A percentile compares a stretch with the other conserved stretches of the same genome.
phyloP scores from a whole-genome alignment of 2,113 vertebrate species.

The Columbina picui region DNA sequence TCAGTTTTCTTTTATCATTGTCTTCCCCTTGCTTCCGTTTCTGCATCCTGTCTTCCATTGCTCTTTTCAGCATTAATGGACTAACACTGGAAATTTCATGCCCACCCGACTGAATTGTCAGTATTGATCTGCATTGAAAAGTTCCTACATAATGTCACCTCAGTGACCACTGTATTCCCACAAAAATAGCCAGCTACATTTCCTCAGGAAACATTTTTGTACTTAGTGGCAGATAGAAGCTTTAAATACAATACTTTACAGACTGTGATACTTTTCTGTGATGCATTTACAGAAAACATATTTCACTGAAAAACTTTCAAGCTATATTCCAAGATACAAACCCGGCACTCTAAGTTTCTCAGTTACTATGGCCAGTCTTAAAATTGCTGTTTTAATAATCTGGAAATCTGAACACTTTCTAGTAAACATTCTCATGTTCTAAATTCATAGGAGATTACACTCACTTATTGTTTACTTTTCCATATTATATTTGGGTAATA shows the following conservation, averaged over 20 bases:
- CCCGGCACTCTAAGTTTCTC: neutral
- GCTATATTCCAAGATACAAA: neutral
- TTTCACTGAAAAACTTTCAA: neutral
- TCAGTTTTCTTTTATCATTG: neutral
- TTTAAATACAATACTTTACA: constrained; percentile 31
- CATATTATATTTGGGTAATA: neutral
- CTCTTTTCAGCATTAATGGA: constrained; percentile 15
- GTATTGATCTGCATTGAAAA: constrained; percentile 58
- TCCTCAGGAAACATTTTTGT: constrained; percentile 58
- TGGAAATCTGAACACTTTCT: neutral
- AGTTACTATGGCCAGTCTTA: neutral
- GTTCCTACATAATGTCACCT: constrained; percentile 28
- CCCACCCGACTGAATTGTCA: constrained; percentile 41
- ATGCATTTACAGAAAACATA: neutral
- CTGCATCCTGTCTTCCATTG: neutral
- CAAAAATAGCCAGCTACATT: constrained; percentile 42
- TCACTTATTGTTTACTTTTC: neutral
- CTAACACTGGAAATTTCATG: constrained; percentile 22
- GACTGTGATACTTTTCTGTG: neutral
- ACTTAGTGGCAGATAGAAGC: neutral
- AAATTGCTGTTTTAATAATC: neutral
- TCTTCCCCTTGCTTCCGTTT: neutral
- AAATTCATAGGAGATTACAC: neutral
- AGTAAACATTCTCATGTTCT: neutral
- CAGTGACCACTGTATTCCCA: constrained; percentile 28